phyloP scores from a whole-genome alignment of 2,113 vertebrate genomes.

The Platanista minor region DNA sequence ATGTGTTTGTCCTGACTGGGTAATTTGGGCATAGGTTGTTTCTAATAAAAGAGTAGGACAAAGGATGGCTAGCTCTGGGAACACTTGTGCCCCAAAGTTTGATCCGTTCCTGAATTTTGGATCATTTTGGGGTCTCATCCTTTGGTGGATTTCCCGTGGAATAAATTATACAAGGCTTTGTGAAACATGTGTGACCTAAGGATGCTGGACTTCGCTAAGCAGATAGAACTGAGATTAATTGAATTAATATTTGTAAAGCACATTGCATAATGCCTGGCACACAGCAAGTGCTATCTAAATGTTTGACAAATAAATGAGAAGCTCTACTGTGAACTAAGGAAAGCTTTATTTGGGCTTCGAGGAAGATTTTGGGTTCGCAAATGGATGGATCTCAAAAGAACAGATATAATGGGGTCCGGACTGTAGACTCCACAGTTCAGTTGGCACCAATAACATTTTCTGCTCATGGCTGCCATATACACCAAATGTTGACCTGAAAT shows the following conservation, averaged over 20 bases:
- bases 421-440: neutral
- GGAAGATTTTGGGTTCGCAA: conserved; percentile 30
- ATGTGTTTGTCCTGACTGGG: conserved; percentile 19
- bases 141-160: conserved; percentile 11
- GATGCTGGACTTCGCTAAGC: conserved; percentile 28
- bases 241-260: conserved; percentile 58
- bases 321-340: conserved; percentile 33
- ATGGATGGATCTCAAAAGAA: conserved; percentile 13
- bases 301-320: conserved; percentile 42
- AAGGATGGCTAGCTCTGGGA: conserved; percentile 34
- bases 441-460: neutral
- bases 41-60: conserved; percentile 47
- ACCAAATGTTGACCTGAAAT: neutral
- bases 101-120: conserved; percentile 19
- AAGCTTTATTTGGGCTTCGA: conserved; percentile 18
- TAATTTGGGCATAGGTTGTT: conserved; percentile 58
- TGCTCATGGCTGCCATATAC: neutral
- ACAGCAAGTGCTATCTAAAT: conserved; percentile 30
- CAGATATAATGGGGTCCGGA: neutral
- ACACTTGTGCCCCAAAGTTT: conserved; percentile 32
- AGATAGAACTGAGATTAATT: conserved; percentile 50
- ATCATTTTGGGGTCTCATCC: neutral
- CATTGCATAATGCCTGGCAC: conserved; percentile 54
- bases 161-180: conserved; percentile 38
- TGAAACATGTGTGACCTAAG: conserved; percentile 36